phyloP scores from a whole-genome alignment of 2,888 invertebrate species.

The Ashinkailepas kermadecensis region DNA sequence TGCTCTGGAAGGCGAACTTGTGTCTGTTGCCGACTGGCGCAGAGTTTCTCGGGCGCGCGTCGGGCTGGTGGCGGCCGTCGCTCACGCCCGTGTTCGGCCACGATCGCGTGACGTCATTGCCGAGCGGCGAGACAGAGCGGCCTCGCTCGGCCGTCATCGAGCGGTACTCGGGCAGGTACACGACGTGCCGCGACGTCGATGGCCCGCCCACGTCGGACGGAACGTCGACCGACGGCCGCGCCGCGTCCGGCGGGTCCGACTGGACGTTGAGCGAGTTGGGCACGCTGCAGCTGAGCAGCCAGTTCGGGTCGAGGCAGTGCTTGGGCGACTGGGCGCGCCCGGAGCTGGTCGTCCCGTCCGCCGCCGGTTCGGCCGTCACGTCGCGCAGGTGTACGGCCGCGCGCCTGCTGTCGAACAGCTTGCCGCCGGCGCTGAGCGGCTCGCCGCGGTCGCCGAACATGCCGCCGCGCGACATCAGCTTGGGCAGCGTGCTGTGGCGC shows the following conservation, averaged over 20 bases:
- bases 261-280: conserved; percentile 61
- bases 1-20: conserved; percentile 35
- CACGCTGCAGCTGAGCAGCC: conserved; percentile 6
- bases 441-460: conserved; percentile 33
- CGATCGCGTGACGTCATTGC: background rate
- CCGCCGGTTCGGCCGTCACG: background rate
- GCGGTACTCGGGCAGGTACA: conserved; percentile 61
- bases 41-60: background rate
- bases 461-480: conserved; percentile 35
- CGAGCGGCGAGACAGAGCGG: conserved; percentile 22
- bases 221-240: conserved; percentile 34
- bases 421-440: too few relatives aligned
- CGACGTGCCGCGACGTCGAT: conserved; percentile 45
- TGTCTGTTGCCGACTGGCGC: conserved; percentile 25
- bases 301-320: background rate
- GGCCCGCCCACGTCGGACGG: background rate
- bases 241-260: conserved; percentile 33
- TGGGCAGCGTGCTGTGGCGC: conserved; percentile 34
- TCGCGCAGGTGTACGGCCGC: background rate
- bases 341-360: background rate
- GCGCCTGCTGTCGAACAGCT: too few relatives aligned
- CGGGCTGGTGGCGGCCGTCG: background rate
- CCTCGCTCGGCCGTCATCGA: conserved; percentile 35
- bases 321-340: background rate
- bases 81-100: too few relatives aligned